Conservation (phyloP, 2,888 invertebrate species). For the Ichneumoninae sp. region DNA sequence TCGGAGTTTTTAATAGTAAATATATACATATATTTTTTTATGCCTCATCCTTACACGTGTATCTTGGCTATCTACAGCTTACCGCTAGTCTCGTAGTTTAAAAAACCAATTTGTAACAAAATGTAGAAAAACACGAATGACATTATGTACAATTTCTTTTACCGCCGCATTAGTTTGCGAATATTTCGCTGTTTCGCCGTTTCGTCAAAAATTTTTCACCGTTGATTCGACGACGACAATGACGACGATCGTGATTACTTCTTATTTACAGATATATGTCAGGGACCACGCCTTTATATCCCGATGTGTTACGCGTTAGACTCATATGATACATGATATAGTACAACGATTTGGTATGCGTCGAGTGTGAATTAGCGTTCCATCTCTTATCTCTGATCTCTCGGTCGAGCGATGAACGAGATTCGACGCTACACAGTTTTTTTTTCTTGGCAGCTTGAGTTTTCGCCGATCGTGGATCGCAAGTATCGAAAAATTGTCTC, state of each 20-base stretch:
- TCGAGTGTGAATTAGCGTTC: conserved; percentile 44
- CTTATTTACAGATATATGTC: conserved; percentile 50
- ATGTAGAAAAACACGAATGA: conserved; percentile 80
- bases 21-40: conserved; percentile 54
- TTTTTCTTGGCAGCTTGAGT: conserved; percentile 50
- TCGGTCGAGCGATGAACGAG: conserved; percentile 27
- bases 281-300: background rate
- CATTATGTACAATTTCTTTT: conserved; percentile 73
- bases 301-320: conserved; percentile 20
- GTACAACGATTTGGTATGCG: conserved; percentile 73
- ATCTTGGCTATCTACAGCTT: conserved; percentile 71
- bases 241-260: conserved; percentile 42
- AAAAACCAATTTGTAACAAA: conserved; percentile 78
- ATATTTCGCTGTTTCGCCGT: background rate
- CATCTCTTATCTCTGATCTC: conserved; percentile 19
- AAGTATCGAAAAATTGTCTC: background rate
- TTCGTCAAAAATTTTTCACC: background rate
- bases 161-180: background rate
- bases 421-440: conserved; percentile 36
- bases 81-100: conserved; percentile 64
- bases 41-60: conserved; percentile 59
- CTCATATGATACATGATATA: conserved; percentile 75
- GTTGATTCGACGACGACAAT: background rate
- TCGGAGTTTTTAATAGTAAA: conserved; percentile 61
- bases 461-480: conserved; percentile 33